These are phyloP conservation scores for Lophochroa leadbeateri DNA, from an alignment of 2,113 vertebrate genomes.

Conservation along the genomic window DNA sequence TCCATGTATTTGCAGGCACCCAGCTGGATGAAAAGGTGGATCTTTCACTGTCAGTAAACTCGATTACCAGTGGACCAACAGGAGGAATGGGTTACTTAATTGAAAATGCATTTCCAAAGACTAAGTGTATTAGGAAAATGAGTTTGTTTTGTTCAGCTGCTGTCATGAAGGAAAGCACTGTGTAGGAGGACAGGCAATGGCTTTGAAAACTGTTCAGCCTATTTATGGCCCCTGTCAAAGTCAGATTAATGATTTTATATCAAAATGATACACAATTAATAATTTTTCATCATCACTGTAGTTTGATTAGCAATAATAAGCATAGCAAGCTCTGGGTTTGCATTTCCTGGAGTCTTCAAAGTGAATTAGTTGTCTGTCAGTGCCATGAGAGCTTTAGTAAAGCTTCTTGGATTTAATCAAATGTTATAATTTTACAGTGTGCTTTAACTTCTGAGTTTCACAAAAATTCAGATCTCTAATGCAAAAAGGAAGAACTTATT, in stretches of 20 bases:
- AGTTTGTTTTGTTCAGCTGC: constrained; percentile 35
- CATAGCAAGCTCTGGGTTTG: not conserved
- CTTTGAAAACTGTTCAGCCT: constrained; percentile 50
- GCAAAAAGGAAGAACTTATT: not conserved
- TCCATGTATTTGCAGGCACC: not conserved
- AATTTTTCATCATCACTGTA: not conserved
- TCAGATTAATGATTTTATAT: constrained; percentile 37
- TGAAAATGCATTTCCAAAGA: constrained; percentile 28
- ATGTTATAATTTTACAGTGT: constrained; percentile 2
- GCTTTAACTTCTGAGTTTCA: constrained; percentile 3
- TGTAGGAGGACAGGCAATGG: constrained; percentile 54
- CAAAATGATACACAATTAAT: constrained; percentile 14
- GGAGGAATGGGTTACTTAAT: not conserved
- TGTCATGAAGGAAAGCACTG: constrained; percentile 36
- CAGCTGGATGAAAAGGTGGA: not conserved
- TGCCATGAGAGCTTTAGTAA: constrained; percentile 2
- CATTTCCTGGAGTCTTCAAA: not conserved
- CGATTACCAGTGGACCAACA: not conserved
- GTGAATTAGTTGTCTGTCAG: not conserved
- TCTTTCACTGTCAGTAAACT: not conserved
- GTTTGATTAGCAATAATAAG: not conserved
- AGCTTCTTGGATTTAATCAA: constrained; percentile 14
- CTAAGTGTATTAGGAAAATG: constrained; percentile 21
- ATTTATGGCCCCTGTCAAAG: constrained; percentile 34
- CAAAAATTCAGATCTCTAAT: constrained; percentile 8